phyloP scores from a whole-genome alignment of 2,797 vertebrate genomes.

The Platalea minor region DNA sequence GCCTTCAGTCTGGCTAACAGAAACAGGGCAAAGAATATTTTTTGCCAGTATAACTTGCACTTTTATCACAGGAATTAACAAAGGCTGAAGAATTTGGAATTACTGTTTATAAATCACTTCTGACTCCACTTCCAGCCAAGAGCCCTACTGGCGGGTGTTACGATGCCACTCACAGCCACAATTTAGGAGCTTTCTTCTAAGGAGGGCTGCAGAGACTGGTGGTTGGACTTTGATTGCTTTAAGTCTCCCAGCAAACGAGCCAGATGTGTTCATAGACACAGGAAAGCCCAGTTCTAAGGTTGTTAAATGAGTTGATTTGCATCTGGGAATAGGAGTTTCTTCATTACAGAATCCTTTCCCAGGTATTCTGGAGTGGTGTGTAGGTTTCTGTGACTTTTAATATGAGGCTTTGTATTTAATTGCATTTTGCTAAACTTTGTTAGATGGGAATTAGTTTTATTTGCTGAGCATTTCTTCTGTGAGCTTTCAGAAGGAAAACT shows the following conservation, averaged over 20 bases:
- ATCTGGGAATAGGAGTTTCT: background rate
- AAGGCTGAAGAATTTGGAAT: background rate
- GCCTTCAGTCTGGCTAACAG: background rate
- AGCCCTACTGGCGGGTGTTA: background rate
- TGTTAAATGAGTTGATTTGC: background rate
- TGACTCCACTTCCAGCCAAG: background rate
- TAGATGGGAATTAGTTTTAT: background rate
- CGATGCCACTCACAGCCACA: background rate
- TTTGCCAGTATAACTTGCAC: background rate
- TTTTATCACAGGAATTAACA: background rate
- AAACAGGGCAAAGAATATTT: background rate
- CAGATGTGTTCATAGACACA: rapidly evolving
- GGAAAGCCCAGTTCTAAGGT: background rate
- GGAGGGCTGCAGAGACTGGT: background rate
- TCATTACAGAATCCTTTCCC: background rate
- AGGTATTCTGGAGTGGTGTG: background rate
- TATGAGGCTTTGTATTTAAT: background rate
- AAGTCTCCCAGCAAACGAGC: background rate
- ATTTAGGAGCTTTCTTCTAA: background rate
- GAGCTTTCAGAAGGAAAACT: background rate
- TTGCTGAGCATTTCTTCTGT: background rate
- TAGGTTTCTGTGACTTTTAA: background rate
- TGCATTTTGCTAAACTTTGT: background rate
- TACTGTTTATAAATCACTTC: background rate
- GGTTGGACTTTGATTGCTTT: background rate